Conservation (phyloP, 2,797 vertebrate genomes). For the Eleutherodactylus coqui region DNA sequence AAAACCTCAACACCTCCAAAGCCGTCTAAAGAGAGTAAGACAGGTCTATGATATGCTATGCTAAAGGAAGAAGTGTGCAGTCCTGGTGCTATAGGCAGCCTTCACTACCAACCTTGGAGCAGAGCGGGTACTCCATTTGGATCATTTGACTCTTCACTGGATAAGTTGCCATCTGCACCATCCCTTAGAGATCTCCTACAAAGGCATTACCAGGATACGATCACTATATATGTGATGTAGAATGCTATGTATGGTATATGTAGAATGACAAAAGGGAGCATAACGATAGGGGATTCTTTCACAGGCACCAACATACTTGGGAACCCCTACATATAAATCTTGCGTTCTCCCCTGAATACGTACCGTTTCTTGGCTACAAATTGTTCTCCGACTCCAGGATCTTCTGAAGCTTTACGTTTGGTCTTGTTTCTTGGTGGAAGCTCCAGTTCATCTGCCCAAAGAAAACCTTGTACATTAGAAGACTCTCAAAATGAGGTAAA, state of each 20-base stretch:
- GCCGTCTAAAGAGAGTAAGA: neutral
- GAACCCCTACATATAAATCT: neutral
- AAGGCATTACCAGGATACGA: neutral
- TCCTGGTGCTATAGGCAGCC: too few relatives aligned
- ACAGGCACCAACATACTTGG: neutral
- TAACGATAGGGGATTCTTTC: neutral
- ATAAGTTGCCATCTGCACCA: neutral
- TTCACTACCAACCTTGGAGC: constrained; percentile 6
- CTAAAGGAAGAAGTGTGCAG: neutral
- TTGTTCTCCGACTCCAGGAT: constrained; percentile 10
- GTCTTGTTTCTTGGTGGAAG: constrained; percentile 8
- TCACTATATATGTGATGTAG: neutral
- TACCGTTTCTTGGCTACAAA: constrained; percentile 63
- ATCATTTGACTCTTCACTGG: neutral
- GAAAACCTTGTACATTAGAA: neutral
- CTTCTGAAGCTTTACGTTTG: constrained; percentile 64
- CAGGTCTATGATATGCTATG: neutral
- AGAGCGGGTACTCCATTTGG: neutral
- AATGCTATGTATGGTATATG: neutral
- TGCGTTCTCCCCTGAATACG: too few relatives aligned
- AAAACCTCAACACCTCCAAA: neutral
- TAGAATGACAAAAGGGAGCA: neutral
- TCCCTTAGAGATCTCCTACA: constrained; percentile 45
- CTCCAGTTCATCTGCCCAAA: neutral
- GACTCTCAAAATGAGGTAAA: neutral